Conservation (phyloP, 2,888 invertebrate genomes). For the Protodeltote pygarga region DNA sequence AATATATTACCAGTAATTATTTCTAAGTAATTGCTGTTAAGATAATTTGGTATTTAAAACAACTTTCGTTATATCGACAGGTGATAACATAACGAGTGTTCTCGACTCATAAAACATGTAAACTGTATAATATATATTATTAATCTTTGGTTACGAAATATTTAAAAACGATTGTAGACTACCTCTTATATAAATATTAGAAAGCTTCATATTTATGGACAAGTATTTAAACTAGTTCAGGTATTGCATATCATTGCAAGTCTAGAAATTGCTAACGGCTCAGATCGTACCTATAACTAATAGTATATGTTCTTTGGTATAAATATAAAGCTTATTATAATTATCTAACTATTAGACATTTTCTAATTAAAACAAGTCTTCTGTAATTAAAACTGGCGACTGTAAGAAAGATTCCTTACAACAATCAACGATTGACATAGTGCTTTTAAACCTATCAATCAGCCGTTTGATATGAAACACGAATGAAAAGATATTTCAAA, state of each 20-base stretch:
- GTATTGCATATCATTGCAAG: conserved; percentile 46
- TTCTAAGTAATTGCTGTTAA: conserved; percentile 19
- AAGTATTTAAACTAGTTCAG: conserved; percentile 49
- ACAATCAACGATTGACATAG: no score
- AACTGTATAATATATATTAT: conserved; percentile 22
- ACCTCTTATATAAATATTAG: conserved; percentile 52
- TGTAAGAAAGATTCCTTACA: no score
- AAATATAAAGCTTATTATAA: no score
- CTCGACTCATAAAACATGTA: conserved; percentile 28
- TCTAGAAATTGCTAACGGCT: conserved; percentile 38
- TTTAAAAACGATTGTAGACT: conserved; percentile 29
- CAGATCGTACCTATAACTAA: conserved; percentile 30
- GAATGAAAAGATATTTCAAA: conserved; percentile 8
- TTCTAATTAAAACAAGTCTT: no score
- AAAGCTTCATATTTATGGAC: conserved; percentile 49
- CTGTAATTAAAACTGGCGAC: no score
- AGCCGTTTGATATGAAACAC: no score
- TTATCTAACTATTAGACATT: conserved; percentile 3
- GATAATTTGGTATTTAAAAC: conserved; percentile 27
- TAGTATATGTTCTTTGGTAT: no score
- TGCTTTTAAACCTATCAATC: no score
- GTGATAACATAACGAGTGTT: conserved; percentile 24
- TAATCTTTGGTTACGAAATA: conserved; percentile 31
- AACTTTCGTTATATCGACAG: conserved; percentile 36
- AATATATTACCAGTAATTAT: conserved; percentile 36